Percentiles rank a stretch among this genome's conserved stretches.
phyloP scores from a whole-genome alignment of 2,888 invertebrate species.

The Drosophila mimetica region DNA sequence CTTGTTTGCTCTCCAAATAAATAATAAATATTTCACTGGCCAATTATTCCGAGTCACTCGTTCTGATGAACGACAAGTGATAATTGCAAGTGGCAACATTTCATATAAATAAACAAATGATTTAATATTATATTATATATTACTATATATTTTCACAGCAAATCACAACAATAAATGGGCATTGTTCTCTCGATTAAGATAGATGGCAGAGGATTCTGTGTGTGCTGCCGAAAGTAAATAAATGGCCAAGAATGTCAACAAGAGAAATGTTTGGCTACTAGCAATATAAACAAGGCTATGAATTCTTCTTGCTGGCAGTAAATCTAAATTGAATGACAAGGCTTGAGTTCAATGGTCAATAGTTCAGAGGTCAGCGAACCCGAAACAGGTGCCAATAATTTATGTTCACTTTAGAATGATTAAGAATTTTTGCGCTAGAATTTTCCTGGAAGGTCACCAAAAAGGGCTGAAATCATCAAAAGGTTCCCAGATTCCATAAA shows the following conservation, averaged over 20 bases:
- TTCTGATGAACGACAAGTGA: constrained; percentile 3
- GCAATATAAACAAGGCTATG: constrained; percentile 55
- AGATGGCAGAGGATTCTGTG: not conserved
- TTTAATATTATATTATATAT: no score
- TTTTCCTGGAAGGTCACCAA: not conserved
- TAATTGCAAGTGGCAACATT: not conserved
- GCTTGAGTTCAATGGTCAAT: constrained; percentile 14
- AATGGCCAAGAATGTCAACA: constrained; percentile 24
- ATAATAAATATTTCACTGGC: constrained; percentile 23
- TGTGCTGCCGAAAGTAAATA: constrained; percentile 10
- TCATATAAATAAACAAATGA: no score
- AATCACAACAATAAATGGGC: constrained; percentile 11
- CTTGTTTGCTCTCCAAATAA: constrained; percentile 7
- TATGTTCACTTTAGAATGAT: constrained; percentile 10
- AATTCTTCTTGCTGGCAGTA: constrained; percentile 42
- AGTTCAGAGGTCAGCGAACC: not conserved
- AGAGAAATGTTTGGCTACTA: constrained; percentile 55
- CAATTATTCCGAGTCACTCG: constrained; percentile 17
- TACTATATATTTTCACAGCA: not conserved
- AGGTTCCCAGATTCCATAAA: not conserved
- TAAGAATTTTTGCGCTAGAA: constrained; percentile 23
- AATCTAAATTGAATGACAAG: constrained; percentile 56
- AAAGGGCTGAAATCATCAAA: constrained; percentile 3
- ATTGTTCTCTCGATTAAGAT: constrained; percentile 23
- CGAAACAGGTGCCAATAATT: constrained; percentile 26